Conservation (phyloP, 2,888 invertebrate genomes). For the Agrotis ipsilon region DNA sequence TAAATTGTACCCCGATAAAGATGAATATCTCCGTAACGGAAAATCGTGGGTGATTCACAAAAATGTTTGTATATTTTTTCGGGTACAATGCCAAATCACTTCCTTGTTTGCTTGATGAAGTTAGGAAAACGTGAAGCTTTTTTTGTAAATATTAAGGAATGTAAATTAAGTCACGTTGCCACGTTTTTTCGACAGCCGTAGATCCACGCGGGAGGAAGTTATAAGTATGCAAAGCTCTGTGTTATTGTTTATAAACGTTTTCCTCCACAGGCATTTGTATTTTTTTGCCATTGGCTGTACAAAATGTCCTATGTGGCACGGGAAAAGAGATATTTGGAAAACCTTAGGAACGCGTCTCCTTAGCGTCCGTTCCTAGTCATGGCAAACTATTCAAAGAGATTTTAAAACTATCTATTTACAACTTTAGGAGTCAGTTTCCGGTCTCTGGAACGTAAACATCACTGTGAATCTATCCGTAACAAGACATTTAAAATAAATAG, state of each 20-base stretch:
- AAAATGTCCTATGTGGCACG: not conserved
- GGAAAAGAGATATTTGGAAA: not conserved
- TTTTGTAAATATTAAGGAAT: constrained; percentile 48
- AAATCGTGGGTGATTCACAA: constrained; percentile 41
- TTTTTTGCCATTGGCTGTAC: not conserved
- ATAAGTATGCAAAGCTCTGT: constrained; percentile 37
- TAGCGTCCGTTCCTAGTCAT: not conserved
- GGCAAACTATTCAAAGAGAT: no score
- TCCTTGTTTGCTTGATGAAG: constrained; percentile 49
- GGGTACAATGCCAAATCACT: constrained; percentile 43
- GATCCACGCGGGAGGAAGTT: constrained; percentile 21
- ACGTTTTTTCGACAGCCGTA: constrained; percentile 45
- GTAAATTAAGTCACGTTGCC: constrained; percentile 55
- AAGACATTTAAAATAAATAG: no score
- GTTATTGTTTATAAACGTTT: constrained; percentile 48
- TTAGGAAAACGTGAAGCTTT: constrained; percentile 38
- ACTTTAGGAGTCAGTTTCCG: no score
- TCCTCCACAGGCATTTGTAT: constrained; percentile 6
- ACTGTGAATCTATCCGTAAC: no score
- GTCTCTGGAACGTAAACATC: no score
- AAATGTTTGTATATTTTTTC: constrained; percentile 46
- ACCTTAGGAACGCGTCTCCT: not conserved
- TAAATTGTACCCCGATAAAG: constrained; percentile 47
- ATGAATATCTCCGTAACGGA: constrained; percentile 35
- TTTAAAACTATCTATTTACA: no score